Conservation (phyloP, 1,140 invertebrate genomes). For the Magallana ariakensis region DNA sequence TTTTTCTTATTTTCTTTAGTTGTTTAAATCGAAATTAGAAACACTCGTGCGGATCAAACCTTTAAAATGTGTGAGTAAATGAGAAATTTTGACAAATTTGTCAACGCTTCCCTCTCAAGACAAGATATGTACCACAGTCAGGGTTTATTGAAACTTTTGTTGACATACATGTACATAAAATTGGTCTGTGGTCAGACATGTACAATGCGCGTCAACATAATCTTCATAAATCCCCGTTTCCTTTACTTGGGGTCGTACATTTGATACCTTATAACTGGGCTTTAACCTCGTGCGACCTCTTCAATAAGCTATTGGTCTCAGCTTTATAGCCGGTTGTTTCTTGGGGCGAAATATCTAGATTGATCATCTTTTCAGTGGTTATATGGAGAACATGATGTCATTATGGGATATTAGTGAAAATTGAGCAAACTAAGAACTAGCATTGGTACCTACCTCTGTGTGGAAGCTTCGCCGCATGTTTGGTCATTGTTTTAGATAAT, state of each 20-base stretch:
- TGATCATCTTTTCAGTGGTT: conserved; percentile 10
- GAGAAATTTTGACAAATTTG: no score
- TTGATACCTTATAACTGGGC: conserved; percentile 23
- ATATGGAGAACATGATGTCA: conserved; percentile 23
- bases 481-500: neutral
- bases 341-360: neutral
- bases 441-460: neutral
- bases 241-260: neutral
- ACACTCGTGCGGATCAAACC: no score
- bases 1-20: no score
- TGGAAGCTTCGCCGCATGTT: neutral
- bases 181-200: no score
- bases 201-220: neutral
- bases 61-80: no score
- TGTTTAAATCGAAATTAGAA: no score
- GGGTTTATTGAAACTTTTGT: no score
- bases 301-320: neutral
- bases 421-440: neutral
- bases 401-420: conserved; percentile 22
- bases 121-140: no score
- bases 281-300: conserved; percentile 11
- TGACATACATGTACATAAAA: no score
- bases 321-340: conserved; percentile 20
- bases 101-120: no score
- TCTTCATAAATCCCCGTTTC: conserved; percentile 1